Evolutionary conservation across 1,140 invertebrate genomes (phyloP).

Genomic region (Portunus trituberculatus): DNA sequence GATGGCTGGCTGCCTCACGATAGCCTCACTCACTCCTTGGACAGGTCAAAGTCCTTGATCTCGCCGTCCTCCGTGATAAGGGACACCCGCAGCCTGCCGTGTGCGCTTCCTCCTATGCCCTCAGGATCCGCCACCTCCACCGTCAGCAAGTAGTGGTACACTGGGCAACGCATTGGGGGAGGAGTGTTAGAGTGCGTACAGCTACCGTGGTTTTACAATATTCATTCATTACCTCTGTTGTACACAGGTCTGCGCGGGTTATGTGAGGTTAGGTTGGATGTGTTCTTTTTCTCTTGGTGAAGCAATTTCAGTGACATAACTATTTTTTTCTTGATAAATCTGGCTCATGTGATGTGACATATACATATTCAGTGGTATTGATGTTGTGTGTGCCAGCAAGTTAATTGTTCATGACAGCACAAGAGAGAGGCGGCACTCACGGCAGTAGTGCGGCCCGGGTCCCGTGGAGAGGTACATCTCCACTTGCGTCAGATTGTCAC

Average conservation of each 20-base stretch:
- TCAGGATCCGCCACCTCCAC: constrained; percentile 62
- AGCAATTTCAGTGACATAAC: too few relatives aligned
- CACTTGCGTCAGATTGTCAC: not conserved
- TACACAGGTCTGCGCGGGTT: too few relatives aligned
- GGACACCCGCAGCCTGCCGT: constrained; percentile 68
- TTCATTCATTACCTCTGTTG: too few relatives aligned
- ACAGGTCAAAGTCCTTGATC: constrained; percentile 72
- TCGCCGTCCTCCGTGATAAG: constrained; percentile 71
- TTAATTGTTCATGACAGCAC: not conserved
- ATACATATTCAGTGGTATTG: too few relatives aligned
- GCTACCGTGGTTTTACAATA: too few relatives aligned
- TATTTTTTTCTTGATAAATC: too few relatives aligned
- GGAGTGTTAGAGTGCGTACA: too few relatives aligned
- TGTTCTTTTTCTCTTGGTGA: too few relatives aligned
- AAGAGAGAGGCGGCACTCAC: constrained; percentile 15
- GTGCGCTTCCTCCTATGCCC: constrained; percentile 40
- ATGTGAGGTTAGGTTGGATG: too few relatives aligned
- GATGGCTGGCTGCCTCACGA: too few relatives aligned
- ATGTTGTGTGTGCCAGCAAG: not conserved
- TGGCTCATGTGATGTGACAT: too few relatives aligned
- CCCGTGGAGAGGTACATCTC: constrained; percentile 50
- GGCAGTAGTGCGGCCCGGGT: not conserved
- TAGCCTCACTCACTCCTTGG: constrained; percentile 50
- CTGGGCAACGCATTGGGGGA: not conserved
- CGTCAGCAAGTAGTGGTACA: constrained; percentile 66